A percentile compares a stretch with the other conserved stretches of the same genome.
phyloP scores from a whole-genome alignment of 2,888 invertebrate genomes.

The Pristionchus arcanus region DNA sequence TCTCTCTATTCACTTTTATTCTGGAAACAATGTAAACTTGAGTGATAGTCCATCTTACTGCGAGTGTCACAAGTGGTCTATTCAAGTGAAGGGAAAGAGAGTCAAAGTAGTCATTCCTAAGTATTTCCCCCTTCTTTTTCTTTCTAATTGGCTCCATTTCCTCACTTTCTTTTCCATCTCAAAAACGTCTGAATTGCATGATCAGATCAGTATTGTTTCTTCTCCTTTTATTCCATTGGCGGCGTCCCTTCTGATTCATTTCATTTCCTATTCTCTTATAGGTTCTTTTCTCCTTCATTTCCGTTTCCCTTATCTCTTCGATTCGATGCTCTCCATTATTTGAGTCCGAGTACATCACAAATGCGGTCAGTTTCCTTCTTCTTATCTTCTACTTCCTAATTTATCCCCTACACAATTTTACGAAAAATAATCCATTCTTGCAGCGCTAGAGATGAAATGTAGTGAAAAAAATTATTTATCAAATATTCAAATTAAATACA shows the following conservation, averaged over 20 bases:
- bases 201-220: not conserved
- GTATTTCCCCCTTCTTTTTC: not conserved
- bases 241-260: not conserved
- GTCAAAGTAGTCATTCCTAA: conserved; percentile 38
- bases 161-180: not conserved
- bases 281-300: not conserved
- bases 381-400: not conserved
- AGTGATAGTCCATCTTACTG: not conserved
- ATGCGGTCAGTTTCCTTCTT: conserved; percentile 17
- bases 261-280: not conserved
- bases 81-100: conserved; percentile 36
- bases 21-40: not conserved
- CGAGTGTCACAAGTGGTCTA: conserved; percentile 32
- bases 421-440: too few species aligned
- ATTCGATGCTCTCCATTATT: not conserved
- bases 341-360: not conserved
- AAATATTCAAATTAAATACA: too few species aligned
- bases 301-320: not conserved
- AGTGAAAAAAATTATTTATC: too few species aligned
- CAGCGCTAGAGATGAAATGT: too few species aligned
- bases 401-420: not conserved
- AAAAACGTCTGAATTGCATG: not conserved
- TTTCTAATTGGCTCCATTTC: conserved; percentile 15
- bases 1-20: not conserved
- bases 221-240: not conserved